Base-by-base conservation (phyloP, 2,797 vertebrate species). In the Percopsis omiscomaycus region DNA sequence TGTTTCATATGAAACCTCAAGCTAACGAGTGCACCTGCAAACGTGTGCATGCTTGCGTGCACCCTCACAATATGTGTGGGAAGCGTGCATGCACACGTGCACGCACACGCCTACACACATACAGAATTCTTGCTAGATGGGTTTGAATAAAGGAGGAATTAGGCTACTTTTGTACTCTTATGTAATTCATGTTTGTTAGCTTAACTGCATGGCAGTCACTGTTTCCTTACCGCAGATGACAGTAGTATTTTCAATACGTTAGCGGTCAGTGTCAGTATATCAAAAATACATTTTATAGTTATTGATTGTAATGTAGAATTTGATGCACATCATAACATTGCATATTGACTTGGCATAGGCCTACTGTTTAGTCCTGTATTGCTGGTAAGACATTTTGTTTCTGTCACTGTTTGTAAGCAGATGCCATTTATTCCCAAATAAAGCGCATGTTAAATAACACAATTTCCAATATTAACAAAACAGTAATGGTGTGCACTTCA, bases 401-500 rank as follows among this genome's bases (percentile, higher is more conserved):
- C 46, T 53, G 73, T 68, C 69, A 22, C 22, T 22, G 32, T 37
- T 37, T 37, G 32, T 37, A 37, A 8, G 32, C 32, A 2, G 32
- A 64, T 77, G 27, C 76, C 53, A 71, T 86, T 81, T 59, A 84
- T 77, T 82, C 47, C 22, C 50, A 65, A 72, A 66, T 15, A 50
- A 59, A 1, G 51, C 67, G 51, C 11, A 53, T 45, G 22, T 47
- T 14, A 80, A 71, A 54, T 14, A 4, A 60, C 64, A 54, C 65
- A 29, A 55, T 78, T 72, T 64, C 12, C 54, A 68, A 79, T 73
- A 82, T 80, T 59, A 81, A 77, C 67, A 82, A 80, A 81, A 69
- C 79, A 84, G 71, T 64, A 77, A 87, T 84, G 74, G 71, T 79
- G 77, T 78, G 79, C 75, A 65, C 84, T 81, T 80, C 88, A 89